Conservation (phyloP, 2,888 invertebrate species). For the Metopia argyrocephala region DNA sequence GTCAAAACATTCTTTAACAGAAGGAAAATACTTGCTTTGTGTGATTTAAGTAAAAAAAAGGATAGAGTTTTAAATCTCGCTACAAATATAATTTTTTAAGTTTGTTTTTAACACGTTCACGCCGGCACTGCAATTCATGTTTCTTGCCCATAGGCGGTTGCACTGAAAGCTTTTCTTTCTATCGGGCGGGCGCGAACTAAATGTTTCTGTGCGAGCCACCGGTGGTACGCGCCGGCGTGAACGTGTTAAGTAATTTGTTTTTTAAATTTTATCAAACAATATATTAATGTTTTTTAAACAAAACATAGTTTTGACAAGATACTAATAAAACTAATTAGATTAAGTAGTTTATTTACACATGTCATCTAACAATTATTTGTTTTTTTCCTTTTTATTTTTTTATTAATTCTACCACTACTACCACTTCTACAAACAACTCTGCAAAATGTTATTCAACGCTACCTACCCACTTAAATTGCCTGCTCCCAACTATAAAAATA, state of each 20-base stretch:
- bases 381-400: conserved; percentile 17
- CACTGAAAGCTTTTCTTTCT: no score
- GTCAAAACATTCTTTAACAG: not conserved
- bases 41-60: conserved; percentile 2
- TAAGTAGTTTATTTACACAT: not conserved
- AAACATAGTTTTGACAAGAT: not conserved
- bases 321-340: not conserved
- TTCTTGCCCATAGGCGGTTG: no score
- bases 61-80: not conserved
- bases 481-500: not conserved
- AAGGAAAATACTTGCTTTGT: not conserved
- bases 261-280: no score
- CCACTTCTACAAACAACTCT: conserved; percentile 8
- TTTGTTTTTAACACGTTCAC: no score
- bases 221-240: no score
- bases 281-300: no score
- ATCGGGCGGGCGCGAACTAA: no score
- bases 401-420: conserved; percentile 12
- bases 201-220: no score
- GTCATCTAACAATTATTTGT: conserved; percentile 7
- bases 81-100: not conserved
- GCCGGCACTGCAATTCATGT: no score
- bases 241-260: no score
- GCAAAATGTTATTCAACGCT: conserved; percentile 15
- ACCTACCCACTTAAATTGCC: not conserved